phyloP scores from a whole-genome alignment of 1,140 invertebrate genomes.

The Penaeus vannamei region DNA sequence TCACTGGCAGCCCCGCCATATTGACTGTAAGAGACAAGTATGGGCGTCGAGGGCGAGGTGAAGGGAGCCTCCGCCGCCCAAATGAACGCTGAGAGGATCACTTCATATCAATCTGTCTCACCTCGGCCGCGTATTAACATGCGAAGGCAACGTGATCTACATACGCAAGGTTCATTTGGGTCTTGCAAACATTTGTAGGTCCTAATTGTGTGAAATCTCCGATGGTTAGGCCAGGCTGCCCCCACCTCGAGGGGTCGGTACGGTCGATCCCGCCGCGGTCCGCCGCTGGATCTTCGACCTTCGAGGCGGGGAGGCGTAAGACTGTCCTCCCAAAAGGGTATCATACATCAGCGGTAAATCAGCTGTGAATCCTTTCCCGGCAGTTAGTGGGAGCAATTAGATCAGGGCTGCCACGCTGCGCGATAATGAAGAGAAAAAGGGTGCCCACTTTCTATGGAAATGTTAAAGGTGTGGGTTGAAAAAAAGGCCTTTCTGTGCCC shows the following conservation, averaged over 20 bases:
- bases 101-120: constrained; percentile 40
- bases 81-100: too few relatives aligned
- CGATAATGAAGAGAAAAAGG: constrained; percentile 59
- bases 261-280: not conserved
- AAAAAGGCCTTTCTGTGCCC: not conserved
- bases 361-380: constrained; percentile 62
- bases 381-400: constrained; percentile 64
- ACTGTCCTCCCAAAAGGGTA: constrained; percentile 30
- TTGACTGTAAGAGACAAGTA: too few relatives aligned
- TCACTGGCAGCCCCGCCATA: too few relatives aligned
- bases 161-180: constrained; percentile 44
- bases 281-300: constrained; percentile 25
- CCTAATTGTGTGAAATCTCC: constrained; percentile 48
- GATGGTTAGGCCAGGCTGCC: not conserved
- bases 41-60: too few relatives aligned
- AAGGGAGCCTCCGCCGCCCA: too few relatives aligned
- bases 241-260: not conserved
- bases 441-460: constrained; percentile 56
- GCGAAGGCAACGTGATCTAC: constrained; percentile 34
- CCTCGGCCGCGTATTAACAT: not conserved
- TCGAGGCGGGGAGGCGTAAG: not conserved
- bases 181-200: constrained; percentile 50
- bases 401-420: constrained; percentile 59
- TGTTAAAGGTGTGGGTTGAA: not conserved
- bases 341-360: constrained; percentile 63